Evolutionary conservation across 2,888 invertebrate species (phyloP), one percentile per base, ranked within the genome.

Genomic region (Epinotia ramella): DNA sequence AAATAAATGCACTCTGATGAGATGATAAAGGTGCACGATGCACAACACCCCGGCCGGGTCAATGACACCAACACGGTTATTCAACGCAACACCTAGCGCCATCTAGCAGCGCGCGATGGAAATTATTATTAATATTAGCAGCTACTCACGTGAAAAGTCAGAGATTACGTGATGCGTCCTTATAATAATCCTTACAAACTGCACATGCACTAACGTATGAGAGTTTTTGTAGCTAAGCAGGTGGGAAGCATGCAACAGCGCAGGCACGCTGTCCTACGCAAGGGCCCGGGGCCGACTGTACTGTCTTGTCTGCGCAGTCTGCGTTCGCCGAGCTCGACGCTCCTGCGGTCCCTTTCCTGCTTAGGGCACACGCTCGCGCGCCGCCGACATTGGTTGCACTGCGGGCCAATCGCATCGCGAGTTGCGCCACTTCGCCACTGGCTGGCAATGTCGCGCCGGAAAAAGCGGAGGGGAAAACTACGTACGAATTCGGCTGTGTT

Each of bases 271-370:
- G 84, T 88, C 85, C 86, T 85, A 88, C 84, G 79, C 92, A 91
- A 93, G 92, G 92, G 91, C 91, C 89, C 87, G 86, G 86, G 84
- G 85, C 88, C 88, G 89, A 93, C 92, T 93, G 91, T n/a, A n/a
- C n/a, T n/a, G n/a, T n/a, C n/a, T n/a, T n/a, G n/a, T n/a, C n/a
- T 84, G 84, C 85, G 82, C 82, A 77, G 49, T 73, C 76, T 0
- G 2, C 40, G 40, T 1, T 3, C 24, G 79, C 79, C 68, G 67
- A 71, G 49, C 66, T 63, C 53, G 74, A 60, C 76, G 70, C 53
- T 65, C 82, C 82, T 74, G 80, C 87, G 85, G 84, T 92, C 91
- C 92, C 92, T 91, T 92, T 89, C 89, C 87, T 86, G 85, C 84
- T 82, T 88, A 91, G 92, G 92, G 91, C 90, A 84, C 85, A 81